phyloP scores from a whole-genome alignment of 2,113 vertebrate genomes.

The Psilopsiagon aymara region DNA sequence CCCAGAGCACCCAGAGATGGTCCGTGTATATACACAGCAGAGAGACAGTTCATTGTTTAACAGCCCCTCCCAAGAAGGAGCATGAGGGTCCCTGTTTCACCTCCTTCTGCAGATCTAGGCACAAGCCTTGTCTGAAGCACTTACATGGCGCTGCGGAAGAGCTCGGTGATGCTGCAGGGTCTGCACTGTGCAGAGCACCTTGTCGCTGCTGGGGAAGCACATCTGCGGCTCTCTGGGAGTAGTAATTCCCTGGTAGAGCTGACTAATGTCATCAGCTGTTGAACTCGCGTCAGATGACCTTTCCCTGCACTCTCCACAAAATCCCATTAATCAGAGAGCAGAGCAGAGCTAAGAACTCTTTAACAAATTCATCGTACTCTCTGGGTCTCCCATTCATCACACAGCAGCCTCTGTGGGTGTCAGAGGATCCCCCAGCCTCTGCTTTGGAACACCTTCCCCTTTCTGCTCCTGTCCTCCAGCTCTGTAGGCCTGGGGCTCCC shows the following conservation, averaged over 20 bases:
- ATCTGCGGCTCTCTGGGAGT: neutral
- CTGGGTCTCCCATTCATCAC: conserved; percentile 31
- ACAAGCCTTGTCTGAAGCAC: neutral
- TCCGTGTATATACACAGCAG: neutral
- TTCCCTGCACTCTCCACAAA: conserved; percentile 34
- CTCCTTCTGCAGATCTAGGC: rapidly evolving
- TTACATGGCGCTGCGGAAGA: neutral
- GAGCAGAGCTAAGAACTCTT: conserved; percentile 39
- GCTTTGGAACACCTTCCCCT: neutral
- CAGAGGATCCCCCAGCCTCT: neutral
- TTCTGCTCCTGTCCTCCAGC: neutral
- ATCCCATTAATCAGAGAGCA: conserved; percentile 62
- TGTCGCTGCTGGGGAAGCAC: neutral
- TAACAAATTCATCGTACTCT: conserved; percentile 56
- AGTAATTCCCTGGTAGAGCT: conserved; percentile 5
- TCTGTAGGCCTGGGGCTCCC: neutral
- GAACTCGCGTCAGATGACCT: conserved; percentile 42
- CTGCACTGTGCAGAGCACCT: neutral
- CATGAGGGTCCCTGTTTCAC: neutral
- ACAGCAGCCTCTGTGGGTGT: neutral
- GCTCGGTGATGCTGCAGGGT: neutral
- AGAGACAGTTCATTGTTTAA: rapidly evolving
- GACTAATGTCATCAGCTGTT: conserved; percentile 20
- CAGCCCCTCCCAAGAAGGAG: rapidly evolving
- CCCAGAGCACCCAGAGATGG: neutral